phyloP scores from a whole-genome alignment of 2,888 invertebrate genomes.

The Athalia circularis region DNA sequence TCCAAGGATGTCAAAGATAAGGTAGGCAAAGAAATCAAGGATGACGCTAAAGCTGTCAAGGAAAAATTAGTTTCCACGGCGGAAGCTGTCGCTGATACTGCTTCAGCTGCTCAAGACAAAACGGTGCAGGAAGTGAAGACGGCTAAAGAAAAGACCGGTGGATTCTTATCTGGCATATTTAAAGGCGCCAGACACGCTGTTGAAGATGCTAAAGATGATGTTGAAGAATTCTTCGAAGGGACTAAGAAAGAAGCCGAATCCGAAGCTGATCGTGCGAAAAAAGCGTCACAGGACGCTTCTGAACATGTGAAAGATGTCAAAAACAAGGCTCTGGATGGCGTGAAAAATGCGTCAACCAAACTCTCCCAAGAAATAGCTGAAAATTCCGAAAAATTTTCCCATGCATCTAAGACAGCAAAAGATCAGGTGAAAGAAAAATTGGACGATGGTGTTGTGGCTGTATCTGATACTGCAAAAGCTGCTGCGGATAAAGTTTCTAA shows the following conservation, averaged over 20 bases:
- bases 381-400: slow-evolving; percentile 55
- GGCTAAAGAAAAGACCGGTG: slow-evolving; percentile 57
- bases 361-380: slow-evolving; percentile 58
- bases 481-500: not conserved
- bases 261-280: slow-evolving; percentile 54
- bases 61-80: slow-evolving; percentile 52
- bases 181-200: slow-evolving; percentile 52
- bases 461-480: not conserved
- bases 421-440: slow-evolving; percentile 48
- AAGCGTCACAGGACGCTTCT: slow-evolving; percentile 57
- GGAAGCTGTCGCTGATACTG: slow-evolving; percentile 46
- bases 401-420: slow-evolving; percentile 4
- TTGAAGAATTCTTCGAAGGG: slow-evolving; percentile 57
- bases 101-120: slow-evolving; percentile 39
- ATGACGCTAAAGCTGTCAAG: slow-evolving; percentile 49
- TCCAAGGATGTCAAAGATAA: slow-evolving; percentile 52
- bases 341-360: slow-evolving; percentile 56
- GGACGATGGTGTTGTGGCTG: slow-evolving; percentile 33
- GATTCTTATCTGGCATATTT: slow-evolving; percentile 54
- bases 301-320: slow-evolving; percentile 58
- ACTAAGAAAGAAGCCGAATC: slow-evolving; percentile 52
- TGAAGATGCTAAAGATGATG: slow-evolving; percentile 52
- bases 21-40: slow-evolving; percentile 53
- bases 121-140: slow-evolving; percentile 51
- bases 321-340: slow-evolving; percentile 47